phyloP scores from a whole-genome alignment of 2,113 vertebrate genomes.

The Oxygymnocypris stewartii region DNA sequence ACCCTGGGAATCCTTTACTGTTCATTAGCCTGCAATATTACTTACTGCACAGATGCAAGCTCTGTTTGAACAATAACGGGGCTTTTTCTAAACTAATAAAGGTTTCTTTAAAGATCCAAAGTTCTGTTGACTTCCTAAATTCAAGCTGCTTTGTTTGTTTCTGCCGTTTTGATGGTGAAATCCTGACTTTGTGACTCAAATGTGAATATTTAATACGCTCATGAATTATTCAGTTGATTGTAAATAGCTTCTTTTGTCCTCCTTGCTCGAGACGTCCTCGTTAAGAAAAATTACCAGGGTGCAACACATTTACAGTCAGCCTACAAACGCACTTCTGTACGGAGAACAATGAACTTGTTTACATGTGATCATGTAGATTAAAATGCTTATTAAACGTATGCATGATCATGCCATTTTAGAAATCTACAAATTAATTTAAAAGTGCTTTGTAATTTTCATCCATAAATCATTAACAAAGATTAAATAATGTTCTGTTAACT shows the following conservation, averaged over 20 bases:
- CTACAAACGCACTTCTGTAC: background rate
- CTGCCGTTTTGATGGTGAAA: background rate
- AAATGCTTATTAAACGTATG: too few species aligned
- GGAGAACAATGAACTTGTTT: background rate
- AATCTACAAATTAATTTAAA: too few species aligned
- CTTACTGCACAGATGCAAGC: slow-evolving; percentile 44
- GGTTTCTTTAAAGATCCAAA: slow-evolving; percentile 9
- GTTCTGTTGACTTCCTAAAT: slow-evolving; percentile 9
- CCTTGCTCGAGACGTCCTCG: slow-evolving; percentile 20
- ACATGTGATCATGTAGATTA: background rate
- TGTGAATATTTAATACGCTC: slow-evolving; percentile 54
- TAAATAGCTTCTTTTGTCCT: slow-evolving; percentile 50
- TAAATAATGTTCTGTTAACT: too few species aligned
- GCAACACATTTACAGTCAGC: background rate
- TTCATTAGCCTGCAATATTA: slow-evolving; percentile 47
- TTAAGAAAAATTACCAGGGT: background rate
- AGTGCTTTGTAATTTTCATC: too few species aligned
- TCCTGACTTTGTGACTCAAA: slow-evolving; percentile 48
- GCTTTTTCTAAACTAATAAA: slow-evolving; percentile 32
- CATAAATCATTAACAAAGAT: too few species aligned
- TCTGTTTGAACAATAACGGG: slow-evolving; percentile 19
- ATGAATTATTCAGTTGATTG: slow-evolving; percentile 56
- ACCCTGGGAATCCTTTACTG: slow-evolving; percentile 43
- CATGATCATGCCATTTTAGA: too few species aligned
- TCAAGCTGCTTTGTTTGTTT: background rate